Base-by-base conservation (phyloP, 2,113 vertebrate species). In the Lipophrys pholis region DNA sequence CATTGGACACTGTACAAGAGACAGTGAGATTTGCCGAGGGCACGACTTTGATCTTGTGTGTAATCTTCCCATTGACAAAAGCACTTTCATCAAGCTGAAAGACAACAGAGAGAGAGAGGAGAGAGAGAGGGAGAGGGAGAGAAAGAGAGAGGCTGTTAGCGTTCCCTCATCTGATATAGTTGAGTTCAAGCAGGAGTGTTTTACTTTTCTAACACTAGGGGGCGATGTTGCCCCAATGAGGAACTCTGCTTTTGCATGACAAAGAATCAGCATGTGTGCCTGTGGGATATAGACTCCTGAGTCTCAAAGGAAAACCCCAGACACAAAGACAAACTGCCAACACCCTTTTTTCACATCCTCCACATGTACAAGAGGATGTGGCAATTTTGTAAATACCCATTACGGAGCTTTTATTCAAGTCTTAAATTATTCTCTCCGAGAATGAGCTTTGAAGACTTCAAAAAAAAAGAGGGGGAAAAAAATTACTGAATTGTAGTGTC, bases 21-120 rank as follows among this genome's bases (percentile, higher is more conserved):
- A 97, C 92, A 41, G 95, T 97, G 78, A 97, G 93, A 80, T 99
- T 98, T 57, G 93, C 95, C 67, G 94, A 93, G 1, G 97, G 96
- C 87, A 93, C 89, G 68, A 99, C 95, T 69, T 91, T 82, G 87
- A 98, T 95, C 93, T 89, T 96, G 89, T 97, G 96, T 69, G 91
- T 94, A 88, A 97, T 94, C 85, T 63, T 96, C 64, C 96, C 96
- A 67, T 95, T 90, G 88, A 88, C 15, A 21, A 95, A 96, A 50
- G 91, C 84, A 78, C 92, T 94, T 83, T 98, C 97, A 68, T 61
- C n/a, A 12, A 91, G 90, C 96, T 97, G 91, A 38, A 72, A 1
- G 74, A 88, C 0, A 38, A 66, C 73, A 69, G 55, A 60, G 6
- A 58, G 54, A 48, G 16, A 12, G 17, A 43, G 56, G 56, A 7